A percentile compares a stretch with the other conserved stretches of the same genome.
Evolutionary conservation across 2,797 vertebrate species (phyloP).

Genomic region (Myiotriccus ornatus): DNA sequence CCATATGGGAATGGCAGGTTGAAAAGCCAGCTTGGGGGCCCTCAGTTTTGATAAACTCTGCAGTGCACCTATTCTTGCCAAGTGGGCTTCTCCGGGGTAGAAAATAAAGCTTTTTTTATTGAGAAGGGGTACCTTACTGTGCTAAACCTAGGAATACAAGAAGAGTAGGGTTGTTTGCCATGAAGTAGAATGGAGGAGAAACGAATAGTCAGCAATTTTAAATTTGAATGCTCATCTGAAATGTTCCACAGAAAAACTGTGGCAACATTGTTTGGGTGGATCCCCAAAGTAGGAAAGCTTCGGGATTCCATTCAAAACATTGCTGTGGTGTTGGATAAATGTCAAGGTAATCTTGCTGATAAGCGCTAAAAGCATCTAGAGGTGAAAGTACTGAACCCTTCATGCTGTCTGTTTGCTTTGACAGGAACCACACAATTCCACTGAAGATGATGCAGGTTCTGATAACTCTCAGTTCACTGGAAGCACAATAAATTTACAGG

Average conservation of each 20-base stretch:
- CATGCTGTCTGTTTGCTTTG: conserved; percentile 11
- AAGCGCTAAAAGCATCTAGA: background rate
- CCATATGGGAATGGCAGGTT: background rate
- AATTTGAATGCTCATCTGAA: background rate
- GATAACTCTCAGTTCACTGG: conserved; percentile 88
- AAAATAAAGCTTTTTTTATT: background rate
- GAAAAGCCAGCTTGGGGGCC: background rate
- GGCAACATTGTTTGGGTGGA: background rate
- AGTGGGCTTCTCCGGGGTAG: background rate
- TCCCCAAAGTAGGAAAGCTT: background rate
- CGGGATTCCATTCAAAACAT: background rate
- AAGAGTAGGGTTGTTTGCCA: background rate
- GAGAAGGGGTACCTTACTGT: background rate
- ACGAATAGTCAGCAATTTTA: background rate
- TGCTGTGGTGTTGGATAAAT: background rate
- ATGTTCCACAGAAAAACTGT: background rate
- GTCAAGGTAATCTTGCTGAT: background rate
- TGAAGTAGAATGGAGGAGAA: background rate
- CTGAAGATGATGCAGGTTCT: conserved; percentile 85
- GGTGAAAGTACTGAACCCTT: background rate
- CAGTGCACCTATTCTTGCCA: background rate
- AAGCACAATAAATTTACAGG: conserved; percentile 93
- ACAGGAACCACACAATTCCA: conserved; percentile 87
- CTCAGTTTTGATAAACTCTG: background rate
- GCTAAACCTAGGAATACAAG: background rate